Conservation (phyloP, 2,888 invertebrate genomes). For the Saturnia pavonia region DNA sequence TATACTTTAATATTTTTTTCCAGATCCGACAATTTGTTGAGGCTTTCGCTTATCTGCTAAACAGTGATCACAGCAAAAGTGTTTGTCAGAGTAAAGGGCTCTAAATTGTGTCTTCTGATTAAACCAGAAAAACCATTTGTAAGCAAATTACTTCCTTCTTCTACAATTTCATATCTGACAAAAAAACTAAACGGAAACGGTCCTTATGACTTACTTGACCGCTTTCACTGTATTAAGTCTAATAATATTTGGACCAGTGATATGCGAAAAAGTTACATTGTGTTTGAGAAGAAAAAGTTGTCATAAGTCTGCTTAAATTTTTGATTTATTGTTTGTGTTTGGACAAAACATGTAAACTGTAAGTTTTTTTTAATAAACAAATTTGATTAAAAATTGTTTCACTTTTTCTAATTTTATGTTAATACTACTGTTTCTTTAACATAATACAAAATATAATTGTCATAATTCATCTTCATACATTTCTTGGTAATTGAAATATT, state of each 20-base stretch:
- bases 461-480: not conserved
- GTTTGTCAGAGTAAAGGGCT: not conserved
- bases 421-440: too few relatives aligned
- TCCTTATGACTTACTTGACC: slow-evolving; percentile 32
- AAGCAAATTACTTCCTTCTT: slow-evolving; percentile 28
- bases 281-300: slow-evolving; percentile 14
- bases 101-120: not conserved
- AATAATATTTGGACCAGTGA: slow-evolving; percentile 32
- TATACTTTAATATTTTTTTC: slow-evolving; percentile 54
- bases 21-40: slow-evolving; percentile 42
- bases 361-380: not conserved
- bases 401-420: not conserved
- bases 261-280: slow-evolving; percentile 35
- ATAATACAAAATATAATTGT: not conserved
- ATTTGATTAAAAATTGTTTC: not conserved
- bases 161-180: too few relatives aligned
- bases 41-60: not conserved
- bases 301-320: slow-evolving; percentile 3
- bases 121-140: slow-evolving; percentile 23
- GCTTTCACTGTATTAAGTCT: slow-evolving; percentile 28
- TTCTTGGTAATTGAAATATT: not conserved
- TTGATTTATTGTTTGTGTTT: not conserved
- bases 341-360: not conserved
- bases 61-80: not conserved
- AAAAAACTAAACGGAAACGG: slow-evolving; percentile 24